Evolutionary conservation across 2,888 invertebrate genomes (phyloP).

Genomic region (Ophraella communa): DNA sequence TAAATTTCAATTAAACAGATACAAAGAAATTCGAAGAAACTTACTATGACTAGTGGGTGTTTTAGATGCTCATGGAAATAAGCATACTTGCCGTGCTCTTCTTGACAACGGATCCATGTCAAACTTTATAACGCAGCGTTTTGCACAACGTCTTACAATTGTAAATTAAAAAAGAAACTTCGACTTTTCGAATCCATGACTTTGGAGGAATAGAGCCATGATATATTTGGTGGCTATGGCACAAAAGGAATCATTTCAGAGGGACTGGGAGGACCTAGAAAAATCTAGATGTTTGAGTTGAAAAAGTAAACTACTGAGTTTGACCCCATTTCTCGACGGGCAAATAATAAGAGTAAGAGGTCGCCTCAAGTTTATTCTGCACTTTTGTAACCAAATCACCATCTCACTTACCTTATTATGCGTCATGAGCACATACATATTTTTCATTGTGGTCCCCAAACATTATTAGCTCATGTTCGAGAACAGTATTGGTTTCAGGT

Average conservation of each 20-base stretch:
- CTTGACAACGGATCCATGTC: conserved; percentile 2
- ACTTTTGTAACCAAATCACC: background rate
- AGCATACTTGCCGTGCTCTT: conserved; percentile 12
- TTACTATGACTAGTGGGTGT: background rate
- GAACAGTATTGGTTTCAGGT: background rate
- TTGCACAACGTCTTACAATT: background rate
- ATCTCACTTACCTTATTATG: background rate
- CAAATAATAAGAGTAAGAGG: background rate
- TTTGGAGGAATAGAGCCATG: background rate
- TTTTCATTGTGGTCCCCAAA: background rate
- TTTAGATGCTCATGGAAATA: background rate
- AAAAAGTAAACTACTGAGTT: background rate
- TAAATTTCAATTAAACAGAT: no score
- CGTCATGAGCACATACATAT: background rate
- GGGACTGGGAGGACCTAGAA: background rate
- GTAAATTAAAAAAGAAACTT: background rate
- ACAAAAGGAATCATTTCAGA: background rate
- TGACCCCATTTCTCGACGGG: background rate
- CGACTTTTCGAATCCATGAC: background rate
- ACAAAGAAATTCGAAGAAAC: no score
- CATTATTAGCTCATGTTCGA: background rate
- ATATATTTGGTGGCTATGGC: background rate
- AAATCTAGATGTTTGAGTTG: background rate
- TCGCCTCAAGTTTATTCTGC: background rate
- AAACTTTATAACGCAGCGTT: no score